Evolutionary conservation across 2,113 vertebrate genomes (phyloP).

Genomic region (Triplophysa tibetana): DNA sequence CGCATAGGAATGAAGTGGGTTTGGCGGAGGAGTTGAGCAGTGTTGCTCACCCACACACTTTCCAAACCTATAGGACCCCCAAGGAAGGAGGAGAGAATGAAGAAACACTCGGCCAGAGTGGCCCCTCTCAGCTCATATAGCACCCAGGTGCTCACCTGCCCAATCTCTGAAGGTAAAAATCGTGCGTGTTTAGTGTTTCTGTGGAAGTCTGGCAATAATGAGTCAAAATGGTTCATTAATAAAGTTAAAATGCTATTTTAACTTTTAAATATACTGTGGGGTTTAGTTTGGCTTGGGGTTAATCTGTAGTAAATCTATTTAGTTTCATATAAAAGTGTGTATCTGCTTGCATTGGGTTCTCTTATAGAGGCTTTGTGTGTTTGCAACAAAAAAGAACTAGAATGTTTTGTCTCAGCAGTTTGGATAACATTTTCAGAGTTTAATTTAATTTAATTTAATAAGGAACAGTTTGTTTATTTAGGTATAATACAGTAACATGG

Average conservation of each 20-base stretch:
- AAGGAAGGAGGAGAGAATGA: constrained; percentile 76
- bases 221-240: neutral
- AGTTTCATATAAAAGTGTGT: neutral
- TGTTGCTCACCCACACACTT: constrained; percentile 39
- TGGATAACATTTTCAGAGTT: neutral
- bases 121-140: constrained; percentile 78
- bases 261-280: neutral
- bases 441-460: constrained; percentile 13
- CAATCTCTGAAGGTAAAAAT: constrained; percentile 74
- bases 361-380: neutral
- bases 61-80: constrained; percentile 47
- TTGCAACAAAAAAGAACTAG: constrained; percentile 10
- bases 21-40: constrained; percentile 60
- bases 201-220: neutral
- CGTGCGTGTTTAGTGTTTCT: constrained; percentile 24
- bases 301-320: neutral
- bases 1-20: constrained; percentile 63
- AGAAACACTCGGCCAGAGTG: constrained; percentile 83
- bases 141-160: constrained; percentile 77
- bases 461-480: constrained; percentile 7
- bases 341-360: constrained; percentile 2
- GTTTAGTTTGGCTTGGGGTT: neutral
- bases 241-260: neutral
- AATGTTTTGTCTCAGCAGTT: constrained; percentile 14
- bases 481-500: neutral